These are phyloP conservation scores for Cairina moschata DNA, from an alignment of 2,113 vertebrate species.

Conservation along the genomic window DNA sequence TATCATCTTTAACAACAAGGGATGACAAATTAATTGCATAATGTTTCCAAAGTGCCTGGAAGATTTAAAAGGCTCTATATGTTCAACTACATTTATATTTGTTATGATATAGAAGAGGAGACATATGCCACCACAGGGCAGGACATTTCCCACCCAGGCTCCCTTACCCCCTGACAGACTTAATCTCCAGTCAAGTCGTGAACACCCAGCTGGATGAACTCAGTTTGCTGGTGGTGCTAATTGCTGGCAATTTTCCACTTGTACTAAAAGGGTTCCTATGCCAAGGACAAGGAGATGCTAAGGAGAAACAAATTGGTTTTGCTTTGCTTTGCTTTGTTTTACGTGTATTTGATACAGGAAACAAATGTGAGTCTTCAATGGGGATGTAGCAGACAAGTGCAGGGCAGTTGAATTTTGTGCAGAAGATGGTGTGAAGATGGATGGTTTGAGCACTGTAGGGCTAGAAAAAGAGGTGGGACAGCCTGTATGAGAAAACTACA, in stretches of 20 bases:
- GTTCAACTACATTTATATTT: constrained; percentile 2
- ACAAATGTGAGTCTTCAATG: neutral
- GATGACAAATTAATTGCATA: neutral
- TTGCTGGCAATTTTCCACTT: neutral
- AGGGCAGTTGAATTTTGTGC: neutral
- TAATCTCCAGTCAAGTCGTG: neutral
- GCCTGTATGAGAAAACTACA: neutral
- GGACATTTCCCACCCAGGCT: neutral
- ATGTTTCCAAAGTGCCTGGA: neutral
- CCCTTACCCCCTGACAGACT: neutral
- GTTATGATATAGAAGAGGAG: neutral
- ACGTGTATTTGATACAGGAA: neutral
- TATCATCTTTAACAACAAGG: neutral
- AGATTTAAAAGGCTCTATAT: neutral
- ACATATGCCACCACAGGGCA: neutral
- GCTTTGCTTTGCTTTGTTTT: fast-evolving
- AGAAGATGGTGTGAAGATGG: neutral
- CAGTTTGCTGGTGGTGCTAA: neutral
- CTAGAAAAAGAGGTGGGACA: neutral
- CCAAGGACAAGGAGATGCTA: neutral
- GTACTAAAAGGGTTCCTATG: neutral
- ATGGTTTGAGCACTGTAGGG: neutral
- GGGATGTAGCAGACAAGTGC: neutral
- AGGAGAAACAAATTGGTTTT: neutral
- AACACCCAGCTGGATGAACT: neutral